Evolutionary conservation across 2,113 vertebrate species (phyloP).

Genomic region (Aspidoscelis tigris): DNA sequence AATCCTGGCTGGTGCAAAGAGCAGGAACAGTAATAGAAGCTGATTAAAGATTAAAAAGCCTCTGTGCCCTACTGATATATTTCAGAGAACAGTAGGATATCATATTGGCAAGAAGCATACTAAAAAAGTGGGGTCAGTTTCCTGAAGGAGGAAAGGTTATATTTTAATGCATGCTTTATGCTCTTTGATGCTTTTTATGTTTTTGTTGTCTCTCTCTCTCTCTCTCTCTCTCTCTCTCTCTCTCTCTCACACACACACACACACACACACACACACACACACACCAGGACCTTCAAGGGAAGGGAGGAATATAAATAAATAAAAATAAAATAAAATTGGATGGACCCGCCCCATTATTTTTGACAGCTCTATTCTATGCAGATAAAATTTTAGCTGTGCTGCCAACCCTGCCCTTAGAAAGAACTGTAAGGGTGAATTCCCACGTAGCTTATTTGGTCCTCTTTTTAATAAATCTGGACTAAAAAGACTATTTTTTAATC

Average conservation of each 20-base stretch:
- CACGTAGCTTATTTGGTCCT: too few relatives aligned
- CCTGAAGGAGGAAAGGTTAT: background rate
- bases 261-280: too few relatives aligned
- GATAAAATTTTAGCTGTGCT: background rate
- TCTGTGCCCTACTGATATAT: slow-evolving; percentile 29
- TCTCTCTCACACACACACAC: too few relatives aligned
- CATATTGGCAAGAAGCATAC: slow-evolving; percentile 3
- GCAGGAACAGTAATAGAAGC: slow-evolving; percentile 9
- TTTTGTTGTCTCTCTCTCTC: too few relatives aligned
- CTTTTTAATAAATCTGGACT: too few relatives aligned
- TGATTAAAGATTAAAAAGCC: background rate
- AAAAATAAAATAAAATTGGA: background rate
- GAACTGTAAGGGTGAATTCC: background rate
- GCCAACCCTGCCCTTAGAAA: slow-evolving; percentile 27
- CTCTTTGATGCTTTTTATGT: too few relatives aligned
- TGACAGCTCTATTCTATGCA: slow-evolving; percentile 26
- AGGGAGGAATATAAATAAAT: too few relatives aligned
- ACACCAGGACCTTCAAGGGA: too few relatives aligned
- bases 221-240: too few relatives aligned
- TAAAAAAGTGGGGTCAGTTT: background rate
- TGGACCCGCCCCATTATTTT: slow-evolving; percentile 13
- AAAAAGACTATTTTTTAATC: too few relatives aligned
- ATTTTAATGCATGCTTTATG: too few relatives aligned
- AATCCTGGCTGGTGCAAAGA: slow-evolving; percentile 5
- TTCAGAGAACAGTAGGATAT: slow-evolving; percentile 13